Evolutionary conservation across 2,797 vertebrate genomes (phyloP), one percentile per base, ranked within the genome.

Genomic region (Percopsis omiscomaycus): DNA sequence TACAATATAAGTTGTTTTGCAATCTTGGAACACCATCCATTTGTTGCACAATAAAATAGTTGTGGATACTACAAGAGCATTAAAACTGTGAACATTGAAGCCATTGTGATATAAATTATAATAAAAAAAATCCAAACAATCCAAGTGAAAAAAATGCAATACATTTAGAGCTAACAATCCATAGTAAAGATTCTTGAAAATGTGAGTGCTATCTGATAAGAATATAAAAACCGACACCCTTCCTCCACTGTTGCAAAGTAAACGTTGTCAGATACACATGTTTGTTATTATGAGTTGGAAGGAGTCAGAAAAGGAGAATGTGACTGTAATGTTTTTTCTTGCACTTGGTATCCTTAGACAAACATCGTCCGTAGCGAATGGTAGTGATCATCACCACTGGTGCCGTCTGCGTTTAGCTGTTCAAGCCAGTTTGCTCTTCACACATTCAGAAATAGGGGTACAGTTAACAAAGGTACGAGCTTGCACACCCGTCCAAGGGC

Each of bases 251-350:
- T 68, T 59, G 2, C 48, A 44, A 57, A 80, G 45, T 2, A 53
- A 50, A 57, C 1, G 30, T 32, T 59, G 30, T 60, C 30, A 59
- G 16, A 72, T 53, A 29, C 75, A 82, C 42, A 73, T 84, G 65
- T 74, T 83, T 80, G 56, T 70, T 68, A 81, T 84, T 71, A 74
- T 15, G 55, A 3, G 50, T 37, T 52, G 15, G 62, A 73, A 37
- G 12, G 14, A 75, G 28, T 48, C 53, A 51, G 55, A 8, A 52
- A 69, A 59, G 8, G 13, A 49, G 57, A 66, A 59, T 53, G 46
- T 29, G 30, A 30, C 32, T 42, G 2, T 8, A 57, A 4, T 64
- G 42, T 52, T 42, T 64, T 10, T 50, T 62, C 28, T 13, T 30
- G 57, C 58, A 47, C 13, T 59, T 48, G 22, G 61, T 54, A 13